Evolutionary conservation across 2,113 vertebrate species (phyloP).

Genomic region (Candoia aspera): DNA sequence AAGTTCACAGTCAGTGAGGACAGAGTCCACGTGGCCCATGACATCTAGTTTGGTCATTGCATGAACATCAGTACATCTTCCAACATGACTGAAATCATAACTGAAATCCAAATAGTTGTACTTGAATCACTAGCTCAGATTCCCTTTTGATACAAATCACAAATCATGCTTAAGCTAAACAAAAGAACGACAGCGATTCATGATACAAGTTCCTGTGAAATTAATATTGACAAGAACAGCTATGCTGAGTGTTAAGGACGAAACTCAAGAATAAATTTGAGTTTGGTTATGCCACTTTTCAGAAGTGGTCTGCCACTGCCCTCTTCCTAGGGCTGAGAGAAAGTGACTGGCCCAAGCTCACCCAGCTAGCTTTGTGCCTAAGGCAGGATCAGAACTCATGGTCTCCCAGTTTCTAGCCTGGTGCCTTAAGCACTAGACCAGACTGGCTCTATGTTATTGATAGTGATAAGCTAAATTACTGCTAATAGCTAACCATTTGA

Average conservation of each 20-base stretch:
- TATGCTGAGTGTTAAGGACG: neutral
- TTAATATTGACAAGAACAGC: conserved; percentile 3
- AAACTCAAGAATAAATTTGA: neutral
- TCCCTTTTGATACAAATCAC: neutral
- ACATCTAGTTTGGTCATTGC: neutral
- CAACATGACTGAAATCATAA: neutral
- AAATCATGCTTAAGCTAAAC: neutral
- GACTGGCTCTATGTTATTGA: neutral
- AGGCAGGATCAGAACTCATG: no score
- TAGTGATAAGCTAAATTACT: conserved; percentile 2
- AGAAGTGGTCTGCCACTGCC: no score
- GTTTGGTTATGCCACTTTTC: neutral
- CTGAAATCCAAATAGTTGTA: neutral
- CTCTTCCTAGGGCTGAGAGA: no score
- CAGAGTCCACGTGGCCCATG: neutral
- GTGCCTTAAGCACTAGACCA: no score
- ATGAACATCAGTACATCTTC: neutral
- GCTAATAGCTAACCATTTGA: neutral
- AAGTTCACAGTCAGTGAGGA: neutral
- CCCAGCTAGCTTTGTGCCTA: no score
- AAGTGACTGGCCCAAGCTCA: no score
- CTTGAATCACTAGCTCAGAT: neutral
- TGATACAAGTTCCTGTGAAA: accelerated
- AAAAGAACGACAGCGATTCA: neutral
- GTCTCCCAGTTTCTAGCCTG: no score